Conservation (phyloP, 2,797 vertebrate species). For the Pogonophryne albipinna region DNA sequence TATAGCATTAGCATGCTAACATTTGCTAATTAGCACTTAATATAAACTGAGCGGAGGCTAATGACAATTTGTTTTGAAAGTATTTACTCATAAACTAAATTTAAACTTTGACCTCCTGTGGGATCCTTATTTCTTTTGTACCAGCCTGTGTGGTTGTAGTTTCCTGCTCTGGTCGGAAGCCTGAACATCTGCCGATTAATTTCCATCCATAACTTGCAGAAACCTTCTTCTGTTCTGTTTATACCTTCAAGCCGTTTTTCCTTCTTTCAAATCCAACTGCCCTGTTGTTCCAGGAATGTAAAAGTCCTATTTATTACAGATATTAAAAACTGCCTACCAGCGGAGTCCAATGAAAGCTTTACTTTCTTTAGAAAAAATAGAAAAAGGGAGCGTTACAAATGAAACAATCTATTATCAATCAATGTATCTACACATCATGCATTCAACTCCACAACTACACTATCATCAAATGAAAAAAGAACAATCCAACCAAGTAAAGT, state of each 20-base stretch:
- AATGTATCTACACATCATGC: conserved; percentile 40
- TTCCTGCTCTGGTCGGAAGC: conserved; percentile 19
- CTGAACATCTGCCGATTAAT: background rate
- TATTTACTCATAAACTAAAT: background rate
- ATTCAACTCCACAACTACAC: conserved; percentile 28
- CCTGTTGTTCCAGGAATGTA: conserved; percentile 79
- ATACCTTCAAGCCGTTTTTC: conserved; percentile 12
- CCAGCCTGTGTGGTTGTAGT: conserved; percentile 13
- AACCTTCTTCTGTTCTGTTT: conserved; percentile 36
- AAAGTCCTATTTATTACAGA: conserved; percentile 73
- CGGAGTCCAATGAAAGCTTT: conserved; percentile 44
- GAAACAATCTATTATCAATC: conserved; percentile 14
- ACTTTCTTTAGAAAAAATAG: conserved; percentile 69
- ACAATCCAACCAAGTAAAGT: conserved; percentile 8
- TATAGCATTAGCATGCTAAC: background rate
- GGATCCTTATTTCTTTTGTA: background rate
- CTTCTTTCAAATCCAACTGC: conserved; percentile 37
- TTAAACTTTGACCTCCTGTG: background rate
- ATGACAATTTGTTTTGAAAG: background rate
- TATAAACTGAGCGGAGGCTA: background rate
- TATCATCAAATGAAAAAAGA: background rate
- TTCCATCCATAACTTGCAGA: conserved; percentile 30
- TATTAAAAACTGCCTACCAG: conserved; percentile 54
- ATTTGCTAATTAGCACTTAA: background rate
- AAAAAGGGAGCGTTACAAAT: conserved; percentile 49